A percentile compares a stretch with the other conserved stretches of the same genome.
These are phyloP conservation scores for Campoplex capitator DNA, from an alignment of 2,888 invertebrate genomes.

Conservation along the genomic window DNA sequence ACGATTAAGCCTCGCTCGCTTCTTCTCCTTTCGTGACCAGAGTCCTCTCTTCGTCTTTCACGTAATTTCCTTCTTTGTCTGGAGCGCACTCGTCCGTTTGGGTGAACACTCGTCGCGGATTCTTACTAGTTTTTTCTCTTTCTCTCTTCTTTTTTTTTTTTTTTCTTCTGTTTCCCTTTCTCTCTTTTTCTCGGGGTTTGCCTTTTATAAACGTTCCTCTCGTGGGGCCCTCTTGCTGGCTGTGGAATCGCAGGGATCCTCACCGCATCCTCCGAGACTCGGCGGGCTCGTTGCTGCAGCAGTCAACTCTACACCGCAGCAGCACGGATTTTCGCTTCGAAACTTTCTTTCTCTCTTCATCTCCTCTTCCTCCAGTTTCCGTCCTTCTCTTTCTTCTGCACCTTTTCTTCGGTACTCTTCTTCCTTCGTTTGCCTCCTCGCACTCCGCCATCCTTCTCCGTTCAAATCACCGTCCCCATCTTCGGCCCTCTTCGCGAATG, in stretches of 20 bases:
- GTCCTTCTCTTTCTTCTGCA: slow-evolving; percentile 48
- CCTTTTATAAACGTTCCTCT: slow-evolving; percentile 67
- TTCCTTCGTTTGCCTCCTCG: slow-evolving; percentile 58
- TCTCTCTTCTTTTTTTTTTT: neutral
- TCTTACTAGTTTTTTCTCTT: slow-evolving; percentile 43
- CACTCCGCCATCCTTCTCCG: slow-evolving; percentile 58
- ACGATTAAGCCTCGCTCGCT: slow-evolving; percentile 70
- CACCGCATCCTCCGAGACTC: slow-evolving; percentile 61
- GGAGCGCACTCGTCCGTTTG: slow-evolving; percentile 36
- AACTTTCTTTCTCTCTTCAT: slow-evolving; percentile 37
- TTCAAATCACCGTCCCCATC: slow-evolving; percentile 68
- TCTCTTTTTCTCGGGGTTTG: slow-evolving; percentile 47
- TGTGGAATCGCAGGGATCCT: slow-evolving; percentile 56
- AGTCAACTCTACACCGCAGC: slow-evolving; percentile 48
- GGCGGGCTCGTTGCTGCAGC: slow-evolving; percentile 34
- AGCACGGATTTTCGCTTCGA: slow-evolving; percentile 50
- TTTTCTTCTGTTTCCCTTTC: neutral
- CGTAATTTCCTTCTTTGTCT: slow-evolving; percentile 56
- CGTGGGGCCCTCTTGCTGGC: slow-evolving; percentile 55
- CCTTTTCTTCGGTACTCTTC: slow-evolving; percentile 53
- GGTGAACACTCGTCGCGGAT: slow-evolving; percentile 44
- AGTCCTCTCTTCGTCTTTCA: slow-evolving; percentile 45
- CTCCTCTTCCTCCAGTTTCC: slow-evolving; percentile 44
- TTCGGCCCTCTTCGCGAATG: slow-evolving; percentile 62
- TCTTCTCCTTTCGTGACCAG: slow-evolving; percentile 68